Base-by-base conservation (phyloP, 2,888 invertebrate genomes). In the Sesia apiformis region DNA sequence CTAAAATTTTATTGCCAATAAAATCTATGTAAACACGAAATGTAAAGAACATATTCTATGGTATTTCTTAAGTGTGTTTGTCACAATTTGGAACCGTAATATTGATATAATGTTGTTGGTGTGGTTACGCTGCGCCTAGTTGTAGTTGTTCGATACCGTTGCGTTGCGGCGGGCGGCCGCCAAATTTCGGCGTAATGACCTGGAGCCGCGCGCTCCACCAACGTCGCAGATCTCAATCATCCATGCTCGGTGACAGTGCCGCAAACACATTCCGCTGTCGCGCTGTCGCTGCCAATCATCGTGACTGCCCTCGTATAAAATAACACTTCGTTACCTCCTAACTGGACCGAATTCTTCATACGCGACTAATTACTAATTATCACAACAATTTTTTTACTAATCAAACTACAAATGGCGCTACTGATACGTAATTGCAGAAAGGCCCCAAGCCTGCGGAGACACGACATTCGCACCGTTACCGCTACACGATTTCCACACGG, bases 401-500 rank as follows among this genome's bases (percentile, higher is more conserved):
- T 46, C 46, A 46, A 46, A 46, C 7, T 46, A 23, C 23, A 23
- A 42, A 42, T 7, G 7, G 5, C 38, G 50, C 50, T 38, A 50
- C 50, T 39, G 50, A 23, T 8, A 46, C 46, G 50, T 38, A 23
- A 38, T 50, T 54, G 53, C 55, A 55, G 61, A 58, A 61, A 69
- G 61, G 63, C 63, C 64, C 65, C 68, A 66, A 74, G 69, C 71
- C 70, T 65, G 23, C 23, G 38, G 38, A 49, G 67, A 69, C 71
- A 72, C 70, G 76, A 75, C 77, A 78, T 72, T 66, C 46, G 57
- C 58, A 63, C 69, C 73, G 76, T 72, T 77, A 81, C 83, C 81
- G 81, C 81, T 78, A 78, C 65, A 63, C 72, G 67, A 71, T 76
- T 73, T 69, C 70, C 61, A 62, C 63, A 71, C 67, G 69, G 68